Evolutionary conservation across 2,113 vertebrate genomes (phyloP).

Genomic region (Glareola pratincola): DNA sequence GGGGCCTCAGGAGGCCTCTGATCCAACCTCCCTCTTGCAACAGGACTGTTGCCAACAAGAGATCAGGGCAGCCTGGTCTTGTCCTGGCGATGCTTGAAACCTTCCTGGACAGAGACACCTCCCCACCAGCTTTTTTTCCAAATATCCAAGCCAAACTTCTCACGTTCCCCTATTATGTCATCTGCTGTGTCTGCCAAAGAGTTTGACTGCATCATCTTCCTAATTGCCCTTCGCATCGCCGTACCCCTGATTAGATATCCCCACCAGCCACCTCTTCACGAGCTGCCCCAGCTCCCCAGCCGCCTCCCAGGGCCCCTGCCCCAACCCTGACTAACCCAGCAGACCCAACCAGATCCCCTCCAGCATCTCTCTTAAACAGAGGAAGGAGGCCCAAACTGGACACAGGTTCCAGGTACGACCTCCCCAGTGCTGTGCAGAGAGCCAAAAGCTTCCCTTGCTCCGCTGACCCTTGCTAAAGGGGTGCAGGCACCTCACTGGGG

Average conservation of each 20-base stretch:
- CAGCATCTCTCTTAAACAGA: not conserved
- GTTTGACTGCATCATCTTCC: not conserved
- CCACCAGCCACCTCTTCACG: not conserved
- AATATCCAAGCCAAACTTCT: not conserved
- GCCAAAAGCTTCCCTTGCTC: not conserved
- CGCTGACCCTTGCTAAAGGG: accelerated
- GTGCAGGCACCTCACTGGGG: accelerated
- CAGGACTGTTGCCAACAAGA: not conserved
- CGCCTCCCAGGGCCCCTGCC: not conserved
- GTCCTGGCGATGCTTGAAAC: not conserved
- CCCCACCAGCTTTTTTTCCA: not conserved
- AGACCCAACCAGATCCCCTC: not conserved
- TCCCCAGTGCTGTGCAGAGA: not conserved
- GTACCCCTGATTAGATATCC: not conserved
- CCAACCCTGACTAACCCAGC: not conserved
- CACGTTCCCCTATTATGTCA: not conserved
- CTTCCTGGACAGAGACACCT: not conserved
- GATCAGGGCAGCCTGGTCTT: not conserved
- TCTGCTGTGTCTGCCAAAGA: not conserved
- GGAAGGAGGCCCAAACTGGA: not conserved
- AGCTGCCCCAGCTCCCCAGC: not conserved
- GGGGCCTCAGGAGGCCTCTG: not conserved
- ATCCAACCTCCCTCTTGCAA: not conserved
- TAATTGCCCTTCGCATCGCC: accelerated
- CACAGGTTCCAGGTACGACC: not conserved